phyloP scores from a whole-genome alignment of 37 sponge, comb jelly and placozoan genomes.

The Cliona cf. orientalis region DNA sequence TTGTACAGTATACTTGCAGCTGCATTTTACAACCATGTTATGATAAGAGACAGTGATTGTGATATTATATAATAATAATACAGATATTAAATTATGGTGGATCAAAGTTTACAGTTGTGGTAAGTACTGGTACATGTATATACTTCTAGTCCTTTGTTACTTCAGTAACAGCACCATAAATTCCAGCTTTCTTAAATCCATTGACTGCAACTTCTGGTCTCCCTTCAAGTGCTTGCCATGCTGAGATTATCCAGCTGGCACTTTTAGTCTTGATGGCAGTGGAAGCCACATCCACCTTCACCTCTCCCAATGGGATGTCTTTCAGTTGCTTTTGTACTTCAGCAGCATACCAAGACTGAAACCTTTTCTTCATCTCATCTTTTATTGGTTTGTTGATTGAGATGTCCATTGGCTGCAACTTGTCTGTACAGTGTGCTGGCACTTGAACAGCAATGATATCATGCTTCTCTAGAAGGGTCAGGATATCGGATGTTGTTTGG shows the following conservation, averaged over 20 bases:
- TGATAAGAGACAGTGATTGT: no score
- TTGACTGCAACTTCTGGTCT: conserved; percentile 14
- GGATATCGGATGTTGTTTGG: conserved; percentile 21
- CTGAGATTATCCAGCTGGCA: conserved; percentile 44
- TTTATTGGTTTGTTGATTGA: conserved; percentile 45
- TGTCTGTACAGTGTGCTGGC: conserved; percentile 36
- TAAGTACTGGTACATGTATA: no score
- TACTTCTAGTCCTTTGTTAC: no score
- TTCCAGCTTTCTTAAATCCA: conserved; percentile 33
- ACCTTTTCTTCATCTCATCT: conserved; percentile 24
- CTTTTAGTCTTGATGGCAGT: conserved; percentile 18
- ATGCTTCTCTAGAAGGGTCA: conserved; percentile 1
- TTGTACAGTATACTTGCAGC: no score
- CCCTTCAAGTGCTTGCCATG: conserved; percentile 17
- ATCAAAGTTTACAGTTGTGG: background rate
- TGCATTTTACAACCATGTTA: no score
- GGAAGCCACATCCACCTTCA: conserved; percentile 33
- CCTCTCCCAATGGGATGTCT: background rate
- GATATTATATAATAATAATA: no score
- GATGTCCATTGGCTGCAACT: conserved; percentile 31
- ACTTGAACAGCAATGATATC: conserved; percentile 17
- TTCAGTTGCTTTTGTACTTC: conserved; percentile 26
- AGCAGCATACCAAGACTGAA: conserved; percentile 47
- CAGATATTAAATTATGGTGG: no score
- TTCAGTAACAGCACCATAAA: no score